Percentiles rank a stretch among this genome's conserved stretches.
Conservation (phyloP, 2,888 invertebrate species). For the Dryobota labecula region DNA sequence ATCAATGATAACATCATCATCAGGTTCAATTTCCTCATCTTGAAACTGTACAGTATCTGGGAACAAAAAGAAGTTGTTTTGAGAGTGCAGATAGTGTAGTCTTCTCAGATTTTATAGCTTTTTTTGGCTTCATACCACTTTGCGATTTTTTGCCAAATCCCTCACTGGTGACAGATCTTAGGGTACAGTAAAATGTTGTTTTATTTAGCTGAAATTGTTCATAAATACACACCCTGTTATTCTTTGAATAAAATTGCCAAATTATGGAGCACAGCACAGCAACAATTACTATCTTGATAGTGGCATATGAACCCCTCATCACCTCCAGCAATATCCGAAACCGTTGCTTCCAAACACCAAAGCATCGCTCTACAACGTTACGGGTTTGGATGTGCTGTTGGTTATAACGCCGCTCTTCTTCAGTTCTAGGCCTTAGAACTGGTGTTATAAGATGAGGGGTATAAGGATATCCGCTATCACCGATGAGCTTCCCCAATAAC, state of each 20-base stretch:
- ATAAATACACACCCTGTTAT: neutral
- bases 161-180: neutral
- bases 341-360: slow-evolving; percentile 5
- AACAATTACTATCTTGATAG: neutral
- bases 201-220: neutral
- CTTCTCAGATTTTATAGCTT: neutral
- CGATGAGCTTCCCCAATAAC: neutral
- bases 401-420: slow-evolving; percentile 4
- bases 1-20: neutral
- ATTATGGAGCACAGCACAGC: neutral
- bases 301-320: neutral
- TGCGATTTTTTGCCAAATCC: rapidly evolving
- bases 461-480: neutral
- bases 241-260: neutral
- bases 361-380: neutral
- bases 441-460: neutral
- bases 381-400: neutral
- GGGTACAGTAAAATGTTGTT: neutral
- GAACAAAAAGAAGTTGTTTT: neutral
- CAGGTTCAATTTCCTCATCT: neutral
- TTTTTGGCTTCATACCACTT: neutral
- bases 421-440: slow-evolving; percentile 1
- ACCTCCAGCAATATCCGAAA: neutral
- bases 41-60: neutral
- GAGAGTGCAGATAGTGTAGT: neutral